phyloP scores from a whole-genome alignment of 64 coral and sea anemone genomes.

The Stichodactyla mertensii region DNA sequence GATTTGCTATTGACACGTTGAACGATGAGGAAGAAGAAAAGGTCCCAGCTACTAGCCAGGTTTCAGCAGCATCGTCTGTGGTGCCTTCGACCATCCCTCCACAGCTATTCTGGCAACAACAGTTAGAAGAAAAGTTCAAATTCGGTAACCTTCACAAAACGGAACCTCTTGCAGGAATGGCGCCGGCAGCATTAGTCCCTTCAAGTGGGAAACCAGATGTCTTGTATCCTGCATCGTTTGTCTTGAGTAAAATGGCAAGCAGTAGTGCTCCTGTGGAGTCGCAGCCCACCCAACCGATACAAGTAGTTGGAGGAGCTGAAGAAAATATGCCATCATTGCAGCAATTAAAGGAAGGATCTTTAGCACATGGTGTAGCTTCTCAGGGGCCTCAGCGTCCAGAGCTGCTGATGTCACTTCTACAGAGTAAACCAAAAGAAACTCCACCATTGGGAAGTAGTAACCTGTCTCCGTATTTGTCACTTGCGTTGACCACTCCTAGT shows the following conservation, averaged over 20 bases:
- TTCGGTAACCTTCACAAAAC: conserved; percentile 35
- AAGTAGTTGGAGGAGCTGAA: background rate
- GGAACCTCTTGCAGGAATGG: conserved; percentile 17
- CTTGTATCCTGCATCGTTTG: conserved; percentile 44
- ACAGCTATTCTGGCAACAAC: conserved; percentile 55
- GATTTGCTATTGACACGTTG: conserved; percentile 9
- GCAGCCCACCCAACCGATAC: background rate
- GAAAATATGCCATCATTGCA: background rate
- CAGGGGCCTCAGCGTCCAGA: background rate
- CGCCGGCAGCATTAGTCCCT: conserved; percentile 8
- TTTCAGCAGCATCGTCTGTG: background rate
- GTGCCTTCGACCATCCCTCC: conserved; percentile 2
- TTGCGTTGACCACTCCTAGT: background rate
- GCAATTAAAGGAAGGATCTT: background rate
- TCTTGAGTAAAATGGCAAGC: conserved; percentile 15
- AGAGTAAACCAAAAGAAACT: background rate
- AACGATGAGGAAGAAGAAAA: conserved; percentile 18
- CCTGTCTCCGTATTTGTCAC: background rate
- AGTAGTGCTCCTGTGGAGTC: background rate
- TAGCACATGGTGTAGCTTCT: background rate
- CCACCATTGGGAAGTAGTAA: background rate
- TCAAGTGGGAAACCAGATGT: conserved; percentile 26
- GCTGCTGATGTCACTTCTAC: background rate
- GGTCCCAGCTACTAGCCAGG: background rate
- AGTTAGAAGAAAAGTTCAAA: conserved; percentile 43